Evolutionary conservation across 92 coral and sea anemone species (phyloP), one percentile per base, ranked within the genome.

Genomic region (Actinernus sp.): DNA sequence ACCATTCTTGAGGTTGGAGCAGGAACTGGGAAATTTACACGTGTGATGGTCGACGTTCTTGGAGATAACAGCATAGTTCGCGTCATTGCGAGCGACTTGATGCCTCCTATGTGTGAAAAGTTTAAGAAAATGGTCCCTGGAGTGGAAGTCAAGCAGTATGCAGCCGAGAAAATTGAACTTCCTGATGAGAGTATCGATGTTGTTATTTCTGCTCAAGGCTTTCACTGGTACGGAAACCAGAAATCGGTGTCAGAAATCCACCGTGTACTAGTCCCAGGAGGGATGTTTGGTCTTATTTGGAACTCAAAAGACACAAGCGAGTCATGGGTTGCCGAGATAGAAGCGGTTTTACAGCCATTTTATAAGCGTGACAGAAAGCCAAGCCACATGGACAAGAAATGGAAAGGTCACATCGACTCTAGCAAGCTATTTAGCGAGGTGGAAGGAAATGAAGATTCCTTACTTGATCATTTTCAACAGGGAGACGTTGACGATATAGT

Each of bases 11-110:
- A 93, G 71, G 31, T 89, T 1, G 96, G 93, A 7, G 80, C 96
- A 1, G 98, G 98, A 32, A 93, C 98, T 0, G 98, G 98, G 26
- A 85, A 68, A 46, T 93, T 93, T 44, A 93, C 98, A 11, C 89
- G 93, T 19, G 93, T 53, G 6, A 62, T 89, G 84, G 33, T 51
- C 9, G 65, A 73, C 31, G 88, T 73, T 21, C 71, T 93, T 17
- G 60, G 40, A 10, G 51, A 32, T 16, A 61, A 75, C 5, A 46
- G 40, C 13, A 82, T 73, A 50, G 86, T 68, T 36, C 76, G 75
- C 25, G 47, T 92, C 52, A 66, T 74, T 26, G 82, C 98, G 1
- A 89, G 93, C 21, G 96, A 93, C 45, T 59, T 91, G 2, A 46
- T 68, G 28, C 31, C 48, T 0, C 66, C 38, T 11, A 89, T 85